These are phyloP conservation scores for Plebejus melissa DNA, from an alignment of 2,888 invertebrate species.

Conservation along the genomic window DNA sequence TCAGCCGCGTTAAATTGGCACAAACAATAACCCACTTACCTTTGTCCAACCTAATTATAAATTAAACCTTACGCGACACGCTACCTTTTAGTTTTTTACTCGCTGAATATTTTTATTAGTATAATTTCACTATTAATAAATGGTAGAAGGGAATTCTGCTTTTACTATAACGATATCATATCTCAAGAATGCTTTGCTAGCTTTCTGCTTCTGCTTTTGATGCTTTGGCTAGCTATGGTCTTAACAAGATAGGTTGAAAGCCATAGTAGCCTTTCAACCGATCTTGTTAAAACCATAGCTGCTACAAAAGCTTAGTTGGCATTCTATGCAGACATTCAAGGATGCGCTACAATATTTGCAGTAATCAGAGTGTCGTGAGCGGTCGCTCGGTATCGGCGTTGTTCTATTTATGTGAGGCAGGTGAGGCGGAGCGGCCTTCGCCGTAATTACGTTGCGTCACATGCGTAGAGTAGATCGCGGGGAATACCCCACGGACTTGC, in stretches of 20 bases:
- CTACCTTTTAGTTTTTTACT: background rate
- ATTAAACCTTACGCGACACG: background rate
- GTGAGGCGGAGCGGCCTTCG: constrained; percentile 10
- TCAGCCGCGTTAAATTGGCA: background rate
- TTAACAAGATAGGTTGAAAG: no score
- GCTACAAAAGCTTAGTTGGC: background rate
- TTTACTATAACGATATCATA: no score
- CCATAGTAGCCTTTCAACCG: no score
- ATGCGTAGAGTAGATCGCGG: background rate
- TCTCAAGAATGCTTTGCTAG: no score
- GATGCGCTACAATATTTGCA: background rate
- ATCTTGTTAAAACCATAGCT: no score
- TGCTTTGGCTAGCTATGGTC: no score
- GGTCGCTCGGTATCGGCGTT: background rate
- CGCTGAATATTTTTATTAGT: no score
- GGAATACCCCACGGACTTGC: background rate
- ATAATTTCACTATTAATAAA: background rate
- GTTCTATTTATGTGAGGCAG: constrained; percentile 12
- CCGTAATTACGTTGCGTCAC: constrained; percentile 1
- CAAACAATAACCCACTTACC: constrained; percentile 3
- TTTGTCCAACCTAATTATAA: background rate
- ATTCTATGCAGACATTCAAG: background rate
- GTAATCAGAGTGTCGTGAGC: background rate
- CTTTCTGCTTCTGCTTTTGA: no score
- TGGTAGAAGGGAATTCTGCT: background rate